A percentile compares a stretch with the other conserved stretches of the same genome.
These are phyloP conservation scores for Tilapia sparmanii DNA, from an alignment of 2,113 vertebrate species.

Conservation along the genomic window DNA sequence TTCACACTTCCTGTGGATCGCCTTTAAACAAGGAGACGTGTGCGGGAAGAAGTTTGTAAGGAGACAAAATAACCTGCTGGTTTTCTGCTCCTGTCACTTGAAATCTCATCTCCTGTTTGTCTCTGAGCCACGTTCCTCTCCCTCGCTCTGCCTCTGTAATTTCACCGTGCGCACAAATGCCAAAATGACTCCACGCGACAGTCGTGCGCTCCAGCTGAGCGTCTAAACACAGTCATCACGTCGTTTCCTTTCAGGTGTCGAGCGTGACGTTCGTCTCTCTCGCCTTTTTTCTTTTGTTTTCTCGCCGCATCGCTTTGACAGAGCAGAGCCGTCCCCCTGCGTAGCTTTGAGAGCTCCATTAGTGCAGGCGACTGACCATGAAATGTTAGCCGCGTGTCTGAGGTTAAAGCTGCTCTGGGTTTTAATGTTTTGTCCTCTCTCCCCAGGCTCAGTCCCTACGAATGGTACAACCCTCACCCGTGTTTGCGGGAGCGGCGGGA, in stretches of 20 bases:
- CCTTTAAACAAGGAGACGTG: not conserved
- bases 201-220: not conserved
- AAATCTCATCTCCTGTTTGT: not conserved
- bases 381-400: not conserved
- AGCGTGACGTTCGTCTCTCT: not conserved
- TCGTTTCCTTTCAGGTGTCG: not conserved
- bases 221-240: not conserved
- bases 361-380: not conserved
- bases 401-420: not conserved
- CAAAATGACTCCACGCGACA: not conserved
- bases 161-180: fast-evolving
- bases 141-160: not conserved
- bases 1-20: not conserved
- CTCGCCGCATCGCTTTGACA: fast-evolving
- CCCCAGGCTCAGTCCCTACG: conserved; percentile 84
- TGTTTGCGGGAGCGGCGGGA: conserved; percentile 80
- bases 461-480: conserved; percentile 92
- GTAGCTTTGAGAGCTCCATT: not conserved
- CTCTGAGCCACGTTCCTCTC: not conserved
- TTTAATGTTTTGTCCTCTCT: not conserved
- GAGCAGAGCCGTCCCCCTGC: not conserved
- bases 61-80: not conserved
- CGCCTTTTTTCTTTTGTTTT: not conserved
- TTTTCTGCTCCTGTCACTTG: not conserved
- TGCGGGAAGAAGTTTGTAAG: not conserved